phyloP scores from a whole-genome alignment of 2,888 invertebrate species.

The Xestoiulus laeticollis region DNA sequence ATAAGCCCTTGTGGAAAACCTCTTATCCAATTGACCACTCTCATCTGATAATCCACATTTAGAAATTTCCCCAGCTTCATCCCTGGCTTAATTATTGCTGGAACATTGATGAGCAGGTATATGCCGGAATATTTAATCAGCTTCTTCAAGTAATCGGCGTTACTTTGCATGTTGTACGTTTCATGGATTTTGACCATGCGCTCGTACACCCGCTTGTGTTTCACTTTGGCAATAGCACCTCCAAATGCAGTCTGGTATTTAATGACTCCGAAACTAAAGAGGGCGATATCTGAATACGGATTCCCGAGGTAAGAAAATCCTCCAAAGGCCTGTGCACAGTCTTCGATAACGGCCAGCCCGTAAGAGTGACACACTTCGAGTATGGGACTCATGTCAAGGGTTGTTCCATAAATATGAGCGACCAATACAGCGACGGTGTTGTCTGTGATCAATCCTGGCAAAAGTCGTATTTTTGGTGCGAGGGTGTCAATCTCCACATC shows the following conservation, averaged over 20 bases:
- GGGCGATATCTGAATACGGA: conserved; percentile 61
- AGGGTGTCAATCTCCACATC: conserved; percentile 63
- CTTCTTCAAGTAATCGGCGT: conserved; percentile 61
- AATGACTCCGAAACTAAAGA: conserved; percentile 65
- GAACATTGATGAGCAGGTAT: conserved; percentile 60
- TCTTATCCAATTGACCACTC: conserved; percentile 61
- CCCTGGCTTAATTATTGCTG: conserved; percentile 59
- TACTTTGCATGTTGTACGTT: conserved; percentile 60
- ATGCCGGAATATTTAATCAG: conserved; percentile 62
- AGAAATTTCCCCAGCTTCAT: conserved; percentile 59
- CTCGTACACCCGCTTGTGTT: conserved; percentile 59
- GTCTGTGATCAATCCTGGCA: conserved; percentile 61
- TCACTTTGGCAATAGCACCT: conserved; percentile 63
- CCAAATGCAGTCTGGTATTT: conserved; percentile 64
- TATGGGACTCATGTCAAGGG: conserved; percentile 61
- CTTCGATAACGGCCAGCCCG: conserved; percentile 62
- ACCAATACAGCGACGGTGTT: conserved; percentile 63
- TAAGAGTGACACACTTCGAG: conserved; percentile 60
- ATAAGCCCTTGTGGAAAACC: conserved; percentile 63
- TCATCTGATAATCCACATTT: conserved; percentile 60
- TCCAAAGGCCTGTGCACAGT: conserved; percentile 64
- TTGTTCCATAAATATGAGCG: conserved; percentile 63
- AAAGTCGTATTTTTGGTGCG: conserved; percentile 61
- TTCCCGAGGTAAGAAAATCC: conserved; percentile 63
- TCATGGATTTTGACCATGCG: conserved; percentile 60